Percentiles rank a stretch among this genome's conserved stretches.
Evolutionary conservation across 2,888 invertebrate species (phyloP).

Genomic region (Idaea aversata): DNA sequence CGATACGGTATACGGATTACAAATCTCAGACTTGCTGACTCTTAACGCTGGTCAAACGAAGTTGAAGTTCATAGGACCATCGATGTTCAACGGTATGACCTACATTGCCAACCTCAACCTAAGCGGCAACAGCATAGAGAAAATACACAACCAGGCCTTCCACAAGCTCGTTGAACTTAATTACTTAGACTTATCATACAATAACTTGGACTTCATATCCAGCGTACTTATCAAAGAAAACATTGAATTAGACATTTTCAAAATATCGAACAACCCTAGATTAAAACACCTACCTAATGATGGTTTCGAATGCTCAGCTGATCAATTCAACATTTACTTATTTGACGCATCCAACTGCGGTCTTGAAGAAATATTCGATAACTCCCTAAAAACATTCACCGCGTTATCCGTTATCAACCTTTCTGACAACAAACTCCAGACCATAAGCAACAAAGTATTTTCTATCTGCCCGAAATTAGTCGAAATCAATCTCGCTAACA

Average conservation of each 20-base stretch:
- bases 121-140: slow-evolving; percentile 84
- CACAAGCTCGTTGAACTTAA: slow-evolving; percentile 83
- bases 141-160: slow-evolving; percentile 86
- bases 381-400: slow-evolving; percentile 86
- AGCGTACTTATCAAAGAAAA: slow-evolving; percentile 85
- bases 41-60: slow-evolving; percentile 85
- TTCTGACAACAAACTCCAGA: slow-evolving; percentile 83
- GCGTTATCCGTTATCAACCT: slow-evolving; percentile 84
- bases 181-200: slow-evolving; percentile 87
- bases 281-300: slow-evolving; percentile 83
- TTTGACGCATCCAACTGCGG: slow-evolving; percentile 89
- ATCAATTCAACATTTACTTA: slow-evolving; percentile 82
- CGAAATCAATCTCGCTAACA: slow-evolving; percentile 86
- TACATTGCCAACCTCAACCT: slow-evolving; percentile 84
- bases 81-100: slow-evolving; percentile 83
- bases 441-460: slow-evolving; percentile 78
- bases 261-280: slow-evolving; percentile 85
- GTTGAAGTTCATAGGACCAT: slow-evolving; percentile 82
- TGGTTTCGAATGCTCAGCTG: slow-evolving; percentile 82
- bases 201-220: slow-evolving; percentile 84
- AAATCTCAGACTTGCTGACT: slow-evolving; percentile 82
- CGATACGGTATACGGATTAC: slow-evolving; percentile 81
- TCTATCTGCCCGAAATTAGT: slow-evolving; percentile 79
- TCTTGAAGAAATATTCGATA: slow-evolving; percentile 81
- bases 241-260: slow-evolving; percentile 83